phyloP scores from a whole-genome alignment of 2,113 vertebrate species.

The Aix galericulata region DNA sequence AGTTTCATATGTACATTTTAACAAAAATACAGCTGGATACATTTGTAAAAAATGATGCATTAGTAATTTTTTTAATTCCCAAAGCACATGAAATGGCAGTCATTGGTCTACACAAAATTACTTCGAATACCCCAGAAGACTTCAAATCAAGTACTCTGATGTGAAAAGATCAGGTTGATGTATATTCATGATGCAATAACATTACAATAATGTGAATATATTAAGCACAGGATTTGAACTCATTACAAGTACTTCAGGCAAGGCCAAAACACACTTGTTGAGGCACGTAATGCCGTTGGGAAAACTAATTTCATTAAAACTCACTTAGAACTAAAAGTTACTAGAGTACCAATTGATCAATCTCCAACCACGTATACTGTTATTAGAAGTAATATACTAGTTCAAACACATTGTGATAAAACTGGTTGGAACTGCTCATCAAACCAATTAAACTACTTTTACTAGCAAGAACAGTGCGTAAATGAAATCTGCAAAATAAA shows the following conservation, averaged over 20 bases:
- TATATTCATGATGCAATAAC: background rate
- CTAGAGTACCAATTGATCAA: background rate
- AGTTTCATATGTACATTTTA: background rate
- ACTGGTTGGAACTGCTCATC: background rate
- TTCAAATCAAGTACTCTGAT: background rate
- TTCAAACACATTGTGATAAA: background rate
- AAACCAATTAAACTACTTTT: background rate
- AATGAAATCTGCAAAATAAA: background rate
- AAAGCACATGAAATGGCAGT: background rate
- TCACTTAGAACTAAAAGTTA: background rate
- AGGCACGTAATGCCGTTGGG: background rate
- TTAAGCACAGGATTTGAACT: background rate
- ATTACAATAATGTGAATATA: background rate
- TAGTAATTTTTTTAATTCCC: background rate
- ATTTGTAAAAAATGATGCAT: background rate
- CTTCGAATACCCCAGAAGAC: background rate
- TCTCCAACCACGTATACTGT: background rate
- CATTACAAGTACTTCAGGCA: background rate
- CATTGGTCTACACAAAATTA: background rate
- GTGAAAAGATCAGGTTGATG: background rate
- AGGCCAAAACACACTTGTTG: background rate
- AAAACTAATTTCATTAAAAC: constrained; percentile 11
- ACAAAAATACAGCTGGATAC: background rate
- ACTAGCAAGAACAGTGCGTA: background rate
- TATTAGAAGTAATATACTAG: background rate